A percentile compares a stretch with the other conserved stretches of the same genome.
These are phyloP conservation scores for Callimorpha dominula DNA, from an alignment of 2,888 invertebrate species.

Conservation along the genomic window DNA sequence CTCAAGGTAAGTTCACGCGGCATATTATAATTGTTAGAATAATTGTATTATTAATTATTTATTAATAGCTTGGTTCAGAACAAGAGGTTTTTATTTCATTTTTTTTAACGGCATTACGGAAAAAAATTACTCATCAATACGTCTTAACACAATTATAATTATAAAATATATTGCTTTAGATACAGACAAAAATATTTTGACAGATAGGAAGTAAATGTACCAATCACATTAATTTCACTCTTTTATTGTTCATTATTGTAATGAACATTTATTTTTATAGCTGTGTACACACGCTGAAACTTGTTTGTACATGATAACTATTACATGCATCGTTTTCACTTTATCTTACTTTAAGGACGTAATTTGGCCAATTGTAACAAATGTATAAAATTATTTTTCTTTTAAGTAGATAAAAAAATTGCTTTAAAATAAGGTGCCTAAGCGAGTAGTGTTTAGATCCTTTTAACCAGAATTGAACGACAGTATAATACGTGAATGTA, in stretches of 20 bases:
- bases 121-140: neutral
- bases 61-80: neutral
- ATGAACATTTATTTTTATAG: constrained; percentile 22
- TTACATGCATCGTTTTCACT: constrained; percentile 8
- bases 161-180: neutral
- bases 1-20: constrained; percentile 65
- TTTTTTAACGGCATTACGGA: neutral
- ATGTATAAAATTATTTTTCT: neutral
- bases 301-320: neutral
- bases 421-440: neutral
- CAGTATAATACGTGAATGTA: neutral
- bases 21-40: constrained; percentile 5
- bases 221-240: constrained; percentile 8
- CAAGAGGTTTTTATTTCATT: neutral
- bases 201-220: constrained; percentile 1
- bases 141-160: neutral
- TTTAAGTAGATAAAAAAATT: neutral
- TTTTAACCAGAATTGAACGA: neutral
- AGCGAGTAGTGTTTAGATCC: neutral
- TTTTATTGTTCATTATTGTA: neutral
- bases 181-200: neutral
- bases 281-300: constrained; percentile 19
- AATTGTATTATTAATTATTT: neutral
- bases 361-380: neutral
- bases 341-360: neutral